phyloP scores from a whole-genome alignment of 2,797 vertebrate species.

The Betta splendens region DNA sequence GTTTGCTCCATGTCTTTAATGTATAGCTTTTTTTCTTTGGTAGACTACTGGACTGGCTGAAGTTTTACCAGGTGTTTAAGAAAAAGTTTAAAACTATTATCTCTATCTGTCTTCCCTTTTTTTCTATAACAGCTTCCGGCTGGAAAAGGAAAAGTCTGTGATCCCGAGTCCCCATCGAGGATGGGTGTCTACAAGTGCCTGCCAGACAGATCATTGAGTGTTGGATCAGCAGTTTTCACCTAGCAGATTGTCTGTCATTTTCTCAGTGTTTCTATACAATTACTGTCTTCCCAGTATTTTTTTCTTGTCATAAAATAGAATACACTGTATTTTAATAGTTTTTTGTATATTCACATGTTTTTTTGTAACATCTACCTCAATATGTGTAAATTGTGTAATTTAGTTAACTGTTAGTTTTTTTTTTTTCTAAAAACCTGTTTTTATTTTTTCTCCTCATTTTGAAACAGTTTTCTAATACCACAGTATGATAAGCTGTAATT shows the following conservation, averaged over 20 bases:
- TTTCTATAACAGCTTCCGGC: slow-evolving; percentile 1
- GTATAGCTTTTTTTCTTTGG: too few species aligned
- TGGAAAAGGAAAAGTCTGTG: neutral
- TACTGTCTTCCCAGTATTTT: neutral
- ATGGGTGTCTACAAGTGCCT: neutral
- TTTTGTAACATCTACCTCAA: slow-evolving; percentile 13
- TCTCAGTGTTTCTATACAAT: neutral
- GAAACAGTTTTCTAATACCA: too few species aligned
- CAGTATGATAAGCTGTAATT: too few species aligned
- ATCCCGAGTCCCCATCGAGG: neutral
- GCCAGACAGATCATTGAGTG: fast-evolving
- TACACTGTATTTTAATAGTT: slow-evolving; percentile 8
- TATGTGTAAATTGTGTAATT: neutral
- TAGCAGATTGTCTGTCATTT: neutral
- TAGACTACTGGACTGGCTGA: too few species aligned
- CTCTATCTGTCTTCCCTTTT: neutral
- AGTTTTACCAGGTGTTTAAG: too few species aligned
- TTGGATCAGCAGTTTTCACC: neutral
- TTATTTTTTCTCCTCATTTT: neutral
- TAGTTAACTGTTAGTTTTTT: neutral
- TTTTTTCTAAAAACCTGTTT: neutral
- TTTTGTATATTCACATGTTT: too few species aligned
- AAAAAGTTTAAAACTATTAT: neutral
- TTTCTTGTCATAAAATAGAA: neutral
- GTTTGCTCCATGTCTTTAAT: neutral